Percentiles rank a stretch among this genome's conserved stretches.
Evolutionary conservation across 2,797 vertebrate species (phyloP).

Genomic region (Helostoma temminkii): DNA sequence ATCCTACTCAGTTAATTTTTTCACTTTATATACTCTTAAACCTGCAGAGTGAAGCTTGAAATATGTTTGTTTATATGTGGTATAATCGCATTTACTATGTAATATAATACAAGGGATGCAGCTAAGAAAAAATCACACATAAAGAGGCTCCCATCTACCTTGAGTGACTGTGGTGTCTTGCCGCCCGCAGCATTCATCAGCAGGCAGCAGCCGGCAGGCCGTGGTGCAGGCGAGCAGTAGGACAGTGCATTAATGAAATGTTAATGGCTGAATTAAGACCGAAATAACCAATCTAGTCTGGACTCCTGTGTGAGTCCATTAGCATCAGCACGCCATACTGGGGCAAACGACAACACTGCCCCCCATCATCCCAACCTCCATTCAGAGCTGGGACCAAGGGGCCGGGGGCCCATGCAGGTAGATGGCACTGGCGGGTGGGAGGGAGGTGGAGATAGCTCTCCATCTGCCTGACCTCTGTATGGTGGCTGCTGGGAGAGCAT

Average conservation of each 20-base stretch:
- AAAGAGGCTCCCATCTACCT: constrained; percentile 68
- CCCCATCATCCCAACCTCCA: constrained; percentile 65
- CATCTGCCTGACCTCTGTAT: constrained; percentile 71
- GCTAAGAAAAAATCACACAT: constrained; percentile 12
- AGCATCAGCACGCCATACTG: constrained; percentile 90
- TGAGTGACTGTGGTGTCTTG: constrained; percentile 78
- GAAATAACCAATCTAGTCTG: constrained; percentile 92
- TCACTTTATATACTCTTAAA: too few species aligned
- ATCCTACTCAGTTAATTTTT: too few species aligned
- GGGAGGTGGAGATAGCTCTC: constrained; percentile 46
- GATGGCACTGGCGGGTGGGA: constrained; percentile 62
- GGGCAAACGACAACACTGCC: constrained; percentile 85
- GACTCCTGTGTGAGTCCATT: constrained; percentile 96
- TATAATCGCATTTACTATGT: too few species aligned
- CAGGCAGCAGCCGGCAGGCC: constrained; percentile 83
- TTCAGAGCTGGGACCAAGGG: constrained; percentile 54
- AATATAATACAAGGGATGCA: background rate
- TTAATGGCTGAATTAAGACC: constrained; percentile 99
- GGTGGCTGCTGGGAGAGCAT: constrained; percentile 61
- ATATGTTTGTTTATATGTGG: too few species aligned
- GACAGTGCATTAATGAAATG: constrained; percentile 96
- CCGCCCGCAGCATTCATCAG: constrained; percentile 88
- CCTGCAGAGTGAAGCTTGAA: too few species aligned
- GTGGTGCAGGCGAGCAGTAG: constrained; percentile 88
- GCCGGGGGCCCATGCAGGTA: constrained; percentile 85